A percentile compares a stretch with the other conserved stretches of the same genome.
Evolutionary conservation across 2,888 invertebrate species (phyloP).

Genomic region (Gastrophysa polygoni): DNA sequence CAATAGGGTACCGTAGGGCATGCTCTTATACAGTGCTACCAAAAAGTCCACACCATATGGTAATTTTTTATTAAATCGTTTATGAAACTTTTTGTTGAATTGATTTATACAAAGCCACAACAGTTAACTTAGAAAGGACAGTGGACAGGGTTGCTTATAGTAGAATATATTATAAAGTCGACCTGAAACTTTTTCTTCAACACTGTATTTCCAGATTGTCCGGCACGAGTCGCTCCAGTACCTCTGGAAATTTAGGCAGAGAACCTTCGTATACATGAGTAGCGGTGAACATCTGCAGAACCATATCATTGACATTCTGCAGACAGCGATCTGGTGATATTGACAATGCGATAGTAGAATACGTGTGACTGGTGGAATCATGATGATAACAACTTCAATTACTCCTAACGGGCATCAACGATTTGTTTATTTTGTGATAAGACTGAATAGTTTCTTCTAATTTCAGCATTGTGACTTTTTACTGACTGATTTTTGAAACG

Average conservation of each 20-base stretch:
- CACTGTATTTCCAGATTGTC: slow-evolving; percentile 41
- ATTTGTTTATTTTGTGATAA: slow-evolving; percentile 33
- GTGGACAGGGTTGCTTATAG: too few relatives aligned
- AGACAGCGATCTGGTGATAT: slow-evolving; percentile 40
- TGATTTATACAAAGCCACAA: too few relatives aligned
- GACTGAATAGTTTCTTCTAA: slow-evolving; percentile 35
- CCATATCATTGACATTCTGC: slow-evolving; percentile 56
- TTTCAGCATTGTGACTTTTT: too few relatives aligned
- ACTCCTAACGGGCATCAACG: background rate
- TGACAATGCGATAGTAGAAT: slow-evolving; percentile 39
- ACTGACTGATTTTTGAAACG: too few relatives aligned
- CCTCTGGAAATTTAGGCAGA: slow-evolving; percentile 49
- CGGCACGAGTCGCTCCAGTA: slow-evolving; percentile 51
- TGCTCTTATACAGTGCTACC: too few relatives aligned
- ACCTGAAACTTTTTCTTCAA: background rate
- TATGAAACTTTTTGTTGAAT: too few relatives aligned
- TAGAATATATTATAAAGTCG: too few relatives aligned
- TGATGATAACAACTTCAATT: background rate
- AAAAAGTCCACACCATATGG: too few relatives aligned
- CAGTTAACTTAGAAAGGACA: too few relatives aligned
- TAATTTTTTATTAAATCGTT: too few relatives aligned
- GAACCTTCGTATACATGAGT: slow-evolving; percentile 57
- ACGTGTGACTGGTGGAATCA: slow-evolving; percentile 31
- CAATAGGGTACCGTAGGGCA: too few relatives aligned
- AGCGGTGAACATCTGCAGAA: slow-evolving; percentile 56